Evolutionary conservation across 37 sponge, comb jelly and placozoan genomes (phyloP).

Genomic region (Crambe crambe): DNA sequence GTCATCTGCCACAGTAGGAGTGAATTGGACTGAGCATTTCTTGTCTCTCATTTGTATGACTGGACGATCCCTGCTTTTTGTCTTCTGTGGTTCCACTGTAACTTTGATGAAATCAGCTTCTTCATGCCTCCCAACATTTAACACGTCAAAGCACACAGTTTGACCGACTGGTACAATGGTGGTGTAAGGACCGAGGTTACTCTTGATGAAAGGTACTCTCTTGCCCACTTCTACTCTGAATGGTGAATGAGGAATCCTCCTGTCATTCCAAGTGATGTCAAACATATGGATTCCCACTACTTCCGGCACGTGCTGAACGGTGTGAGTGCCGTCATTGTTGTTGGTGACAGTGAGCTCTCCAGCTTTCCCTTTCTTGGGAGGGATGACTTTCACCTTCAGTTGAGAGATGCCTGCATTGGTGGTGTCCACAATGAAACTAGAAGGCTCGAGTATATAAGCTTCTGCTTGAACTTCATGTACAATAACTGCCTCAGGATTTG

Average conservation of each 20-base stretch:
- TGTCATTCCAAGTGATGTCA: constrained; percentile 25
- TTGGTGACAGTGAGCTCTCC: constrained; percentile 24
- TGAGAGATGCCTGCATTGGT: constrained; percentile 68
- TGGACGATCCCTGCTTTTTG: background rate
- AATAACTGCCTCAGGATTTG: constrained; percentile 19
- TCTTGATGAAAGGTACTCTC: constrained; percentile 15
- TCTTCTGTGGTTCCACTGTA: background rate
- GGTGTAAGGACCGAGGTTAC: constrained; percentile 1
- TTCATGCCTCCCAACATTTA: constrained; percentile 14
- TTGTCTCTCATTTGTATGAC: background rate
- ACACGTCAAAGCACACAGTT: background rate
- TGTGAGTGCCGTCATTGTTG: constrained; percentile 42
- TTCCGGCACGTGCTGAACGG: constrained; percentile 33
- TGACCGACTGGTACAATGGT: constrained; percentile 18
- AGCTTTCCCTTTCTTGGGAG: constrained; percentile 25
- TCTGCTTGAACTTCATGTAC: constrained; percentile 18
- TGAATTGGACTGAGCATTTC: background rate
- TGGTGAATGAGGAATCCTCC: constrained; percentile 45
- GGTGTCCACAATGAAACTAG: constrained; percentile 44
- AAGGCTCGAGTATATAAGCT: constrained; percentile 34
- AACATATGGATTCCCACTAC: constrained; percentile 46
- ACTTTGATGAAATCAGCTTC: background rate
- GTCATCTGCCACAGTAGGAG: constrained; percentile 36
- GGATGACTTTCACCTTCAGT: constrained; percentile 21
- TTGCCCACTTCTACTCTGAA: constrained; percentile 26